phyloP scores from a whole-genome alignment of 2,113 vertebrate species.

The Alces alces region DNA sequence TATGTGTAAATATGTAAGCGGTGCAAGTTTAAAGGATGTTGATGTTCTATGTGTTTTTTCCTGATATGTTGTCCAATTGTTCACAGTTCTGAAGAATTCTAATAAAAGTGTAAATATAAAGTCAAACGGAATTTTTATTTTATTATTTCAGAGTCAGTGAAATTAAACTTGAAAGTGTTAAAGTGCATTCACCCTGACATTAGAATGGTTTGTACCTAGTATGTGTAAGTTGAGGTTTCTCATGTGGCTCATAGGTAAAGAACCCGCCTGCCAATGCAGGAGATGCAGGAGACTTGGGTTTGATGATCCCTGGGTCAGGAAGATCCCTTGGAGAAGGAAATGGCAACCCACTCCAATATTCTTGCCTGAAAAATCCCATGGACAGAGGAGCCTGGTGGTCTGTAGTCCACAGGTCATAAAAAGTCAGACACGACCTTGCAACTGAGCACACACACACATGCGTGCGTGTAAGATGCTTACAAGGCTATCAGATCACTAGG shows the following conservation, averaged over 20 bases:
- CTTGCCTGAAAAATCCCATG: neutral
- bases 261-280: neutral
- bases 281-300: neutral
- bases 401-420: neutral
- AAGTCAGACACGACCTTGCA: neutral
- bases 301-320: neutral
- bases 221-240: neutral
- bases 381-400: neutral
- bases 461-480: neutral
- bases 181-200: neutral
- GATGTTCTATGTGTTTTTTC: slow-evolving; percentile 49
- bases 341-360: neutral
- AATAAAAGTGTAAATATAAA: slow-evolving; percentile 86
- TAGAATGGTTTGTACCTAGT: neutral
- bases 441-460: neutral
- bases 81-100: slow-evolving; percentile 80
- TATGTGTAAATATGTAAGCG: slow-evolving; percentile 85
- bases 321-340: neutral
- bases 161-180: neutral
- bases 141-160: neutral
- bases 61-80: slow-evolving; percentile 78
- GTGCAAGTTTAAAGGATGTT: slow-evolving; percentile 78
- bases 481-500: neutral
- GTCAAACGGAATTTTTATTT: neutral
- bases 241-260: neutral